phyloP scores from a whole-genome alignment of 2,113 vertebrate species.

The Petroica traversi region DNA sequence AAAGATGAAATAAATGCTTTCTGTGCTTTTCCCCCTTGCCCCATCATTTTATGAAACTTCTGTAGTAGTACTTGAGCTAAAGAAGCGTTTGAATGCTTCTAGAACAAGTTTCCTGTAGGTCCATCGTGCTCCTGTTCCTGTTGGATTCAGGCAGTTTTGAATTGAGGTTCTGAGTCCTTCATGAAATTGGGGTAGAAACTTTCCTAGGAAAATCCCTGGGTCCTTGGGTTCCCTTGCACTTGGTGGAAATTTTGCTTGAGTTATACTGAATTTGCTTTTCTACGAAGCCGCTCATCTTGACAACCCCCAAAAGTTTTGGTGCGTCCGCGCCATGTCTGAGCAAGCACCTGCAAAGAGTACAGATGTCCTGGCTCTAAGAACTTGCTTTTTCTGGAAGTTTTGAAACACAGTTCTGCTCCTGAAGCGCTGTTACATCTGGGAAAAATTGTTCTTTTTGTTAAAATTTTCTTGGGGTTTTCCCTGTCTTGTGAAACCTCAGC shows the following conservation, averaged over 20 bases:
- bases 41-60: background rate
- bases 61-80: background rate
- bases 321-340: fast-evolving
- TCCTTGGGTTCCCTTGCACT: background rate
- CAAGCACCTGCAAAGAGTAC: background rate
- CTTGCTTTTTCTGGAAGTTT: background rate
- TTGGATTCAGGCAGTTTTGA: background rate
- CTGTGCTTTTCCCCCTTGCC: background rate
- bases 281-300: background rate
- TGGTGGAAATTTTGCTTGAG: background rate
- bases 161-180: background rate
- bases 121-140: background rate
- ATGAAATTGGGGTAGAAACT: background rate
- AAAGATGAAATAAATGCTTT: background rate
- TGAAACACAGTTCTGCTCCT: background rate
- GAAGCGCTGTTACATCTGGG: background rate
- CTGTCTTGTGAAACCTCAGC: background rate
- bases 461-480: background rate
- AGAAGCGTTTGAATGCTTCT: background rate
- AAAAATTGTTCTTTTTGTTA: background rate
- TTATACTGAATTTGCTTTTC: background rate
- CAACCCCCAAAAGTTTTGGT: background rate
- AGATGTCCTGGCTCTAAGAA: background rate
- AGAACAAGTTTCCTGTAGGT: background rate
- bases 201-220: background rate